Evolutionary conservation across 2,113 vertebrate genomes (phyloP).

Genomic region (Peromyscus leucopus): DNA sequence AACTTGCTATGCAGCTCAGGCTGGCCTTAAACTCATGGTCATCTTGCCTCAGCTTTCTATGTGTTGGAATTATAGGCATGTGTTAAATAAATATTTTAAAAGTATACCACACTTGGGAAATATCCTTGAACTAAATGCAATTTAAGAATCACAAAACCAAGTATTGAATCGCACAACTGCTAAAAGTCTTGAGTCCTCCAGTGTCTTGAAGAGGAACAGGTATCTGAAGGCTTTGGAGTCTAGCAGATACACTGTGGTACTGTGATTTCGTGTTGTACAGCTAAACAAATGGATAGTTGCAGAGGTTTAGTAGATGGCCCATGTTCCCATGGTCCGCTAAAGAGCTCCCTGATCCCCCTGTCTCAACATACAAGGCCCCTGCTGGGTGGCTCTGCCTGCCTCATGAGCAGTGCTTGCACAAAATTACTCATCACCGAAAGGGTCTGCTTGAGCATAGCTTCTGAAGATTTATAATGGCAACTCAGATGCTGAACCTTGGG

Average conservation of each 20-base stretch:
- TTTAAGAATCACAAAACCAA: constrained; percentile 9
- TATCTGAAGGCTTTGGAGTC: too few species aligned
- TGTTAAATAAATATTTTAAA: not conserved
- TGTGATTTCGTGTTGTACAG: not conserved
- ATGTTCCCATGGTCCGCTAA: not conserved
- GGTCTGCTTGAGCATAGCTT: not conserved
- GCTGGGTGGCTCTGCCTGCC: not conserved
- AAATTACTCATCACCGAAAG: not conserved
- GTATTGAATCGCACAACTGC: not conserved
- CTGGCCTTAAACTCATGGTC: not conserved
- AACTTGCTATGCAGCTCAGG: not conserved
- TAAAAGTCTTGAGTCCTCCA: not conserved
- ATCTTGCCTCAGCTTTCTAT: not conserved
- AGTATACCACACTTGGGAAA: not conserved
- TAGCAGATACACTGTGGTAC: not conserved
- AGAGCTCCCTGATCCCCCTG: not conserved
- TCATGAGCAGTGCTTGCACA: not conserved
- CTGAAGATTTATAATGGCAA: not conserved
- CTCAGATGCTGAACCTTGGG: not conserved
- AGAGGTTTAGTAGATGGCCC: not conserved
- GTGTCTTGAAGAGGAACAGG: not conserved
- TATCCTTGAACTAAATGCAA: not conserved
- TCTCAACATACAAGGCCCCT: too few species aligned
- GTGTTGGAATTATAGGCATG: not conserved
- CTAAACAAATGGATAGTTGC: not conserved